Conservation (phyloP, 1,140 invertebrate species). For the Ooceraea biroi region DNA sequence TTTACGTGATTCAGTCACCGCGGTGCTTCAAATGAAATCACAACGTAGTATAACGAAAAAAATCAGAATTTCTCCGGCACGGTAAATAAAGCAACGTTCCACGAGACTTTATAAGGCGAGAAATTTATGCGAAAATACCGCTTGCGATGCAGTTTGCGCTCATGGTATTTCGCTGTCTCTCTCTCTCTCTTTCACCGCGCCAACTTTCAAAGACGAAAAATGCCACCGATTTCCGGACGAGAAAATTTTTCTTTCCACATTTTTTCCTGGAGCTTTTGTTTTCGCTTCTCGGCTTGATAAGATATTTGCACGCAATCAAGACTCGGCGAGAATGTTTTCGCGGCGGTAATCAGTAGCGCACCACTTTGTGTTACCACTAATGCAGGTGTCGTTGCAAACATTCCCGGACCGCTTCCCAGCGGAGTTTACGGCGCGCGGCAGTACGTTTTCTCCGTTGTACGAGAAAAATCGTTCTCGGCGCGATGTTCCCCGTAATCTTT, state of each 20-base stretch:
- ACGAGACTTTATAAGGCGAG: conserved; percentile 17
- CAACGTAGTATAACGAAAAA: not conserved
- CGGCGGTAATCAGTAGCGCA: conserved; percentile 37
- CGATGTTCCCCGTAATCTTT: conserved; percentile 37
- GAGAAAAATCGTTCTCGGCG: conserved; percentile 41
- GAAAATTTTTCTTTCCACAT: not conserved
- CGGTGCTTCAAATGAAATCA: conserved; percentile 31
- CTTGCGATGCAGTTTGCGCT: not conserved
- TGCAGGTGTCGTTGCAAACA: conserved; percentile 45
- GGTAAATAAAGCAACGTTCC: conserved; percentile 18
- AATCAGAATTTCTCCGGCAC: conserved; percentile 21
- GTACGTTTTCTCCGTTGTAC: conserved; percentile 38
- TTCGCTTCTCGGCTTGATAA: not conserved
- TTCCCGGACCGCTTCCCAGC: conserved; percentile 22
- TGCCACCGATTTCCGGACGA: not conserved
- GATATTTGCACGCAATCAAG: conserved; percentile 49
- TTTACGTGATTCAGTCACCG: conserved; percentile 1
- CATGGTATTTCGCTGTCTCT: too few species aligned
- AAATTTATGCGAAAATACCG: conserved; percentile 27
- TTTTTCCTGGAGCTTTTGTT: not conserved
- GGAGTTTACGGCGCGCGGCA: conserved; percentile 17
- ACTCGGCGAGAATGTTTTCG: conserved; percentile 27
- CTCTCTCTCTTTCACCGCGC: not conserved
- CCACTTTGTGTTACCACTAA: conserved; percentile 25
- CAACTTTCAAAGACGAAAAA: conserved; percentile 43